Percentiles rank a stretch among this genome's conserved stretches.
Evolutionary conservation across 1,140 invertebrate genomes (phyloP).

Genomic region (Drosophila cardini): DNA sequence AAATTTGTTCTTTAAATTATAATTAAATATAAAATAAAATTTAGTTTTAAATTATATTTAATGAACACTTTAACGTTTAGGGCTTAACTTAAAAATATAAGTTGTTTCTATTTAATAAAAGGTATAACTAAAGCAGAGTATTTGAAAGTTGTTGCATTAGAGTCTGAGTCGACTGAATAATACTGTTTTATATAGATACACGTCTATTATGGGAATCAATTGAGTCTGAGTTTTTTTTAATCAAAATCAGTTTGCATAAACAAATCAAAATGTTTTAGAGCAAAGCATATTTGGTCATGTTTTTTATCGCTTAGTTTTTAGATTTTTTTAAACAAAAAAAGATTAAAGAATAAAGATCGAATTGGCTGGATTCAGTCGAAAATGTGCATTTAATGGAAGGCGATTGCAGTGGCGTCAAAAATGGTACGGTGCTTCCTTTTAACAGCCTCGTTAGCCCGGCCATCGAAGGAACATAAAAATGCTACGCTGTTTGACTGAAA

Average conservation of each 20-base stretch:
- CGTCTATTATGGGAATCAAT: constrained; percentile 45
- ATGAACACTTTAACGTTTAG: too few relatives aligned
- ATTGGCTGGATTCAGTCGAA: constrained; percentile 25
- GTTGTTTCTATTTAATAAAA: too few relatives aligned
- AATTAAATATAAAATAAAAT: too few relatives aligned
- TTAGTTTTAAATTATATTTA: too few relatives aligned
- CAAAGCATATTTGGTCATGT: neutral
- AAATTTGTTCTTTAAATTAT: too few relatives aligned
- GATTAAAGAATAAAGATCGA: constrained; percentile 3
- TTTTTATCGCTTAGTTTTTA: neutral
- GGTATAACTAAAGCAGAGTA: too few relatives aligned
- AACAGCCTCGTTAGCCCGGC: constrained; percentile 71
- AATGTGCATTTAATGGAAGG: constrained; percentile 71
- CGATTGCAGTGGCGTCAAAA: constrained; percentile 52
- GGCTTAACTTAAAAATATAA: too few relatives aligned
- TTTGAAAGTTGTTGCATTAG: too few relatives aligned
- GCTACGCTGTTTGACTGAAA: constrained; percentile 57
- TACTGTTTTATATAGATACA: neutral
- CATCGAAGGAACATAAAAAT: constrained; percentile 54
- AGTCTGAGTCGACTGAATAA: constrained; percentile 1
- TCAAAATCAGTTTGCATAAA: constrained; percentile 42
- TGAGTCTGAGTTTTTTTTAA: constrained; percentile 33
- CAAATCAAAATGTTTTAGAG: constrained; percentile 39
- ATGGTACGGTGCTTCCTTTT: constrained; percentile 53
- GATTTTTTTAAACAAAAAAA: neutral